Percentiles rank a stretch among this genome's conserved stretches.
These are phyloP conservation scores for Stictocephala bisonia DNA, from an alignment of 2,888 invertebrate species.

Conservation along the genomic window DNA sequence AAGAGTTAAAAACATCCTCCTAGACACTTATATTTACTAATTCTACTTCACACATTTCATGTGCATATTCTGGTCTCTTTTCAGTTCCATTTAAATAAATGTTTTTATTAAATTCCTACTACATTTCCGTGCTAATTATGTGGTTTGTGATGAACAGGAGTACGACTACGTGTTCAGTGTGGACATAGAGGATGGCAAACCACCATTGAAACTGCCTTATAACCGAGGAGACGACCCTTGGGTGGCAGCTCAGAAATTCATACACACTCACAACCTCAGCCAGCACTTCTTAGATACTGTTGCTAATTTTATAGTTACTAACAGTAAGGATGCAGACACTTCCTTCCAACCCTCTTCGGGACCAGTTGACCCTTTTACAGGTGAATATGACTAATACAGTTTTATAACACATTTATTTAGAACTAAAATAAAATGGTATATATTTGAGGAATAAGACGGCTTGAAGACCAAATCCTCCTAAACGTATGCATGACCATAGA, in stretches of 20 bases:
- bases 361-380: conserved; percentile 72
- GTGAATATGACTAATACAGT: conserved; percentile 60
- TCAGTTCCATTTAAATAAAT: conserved; percentile 45
- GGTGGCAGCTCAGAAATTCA: conserved; percentile 90
- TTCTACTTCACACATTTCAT: neutral
- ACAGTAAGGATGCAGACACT: conserved; percentile 69
- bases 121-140: conserved; percentile 56
- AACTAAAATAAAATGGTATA: neutral
- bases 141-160: conserved; percentile 66
- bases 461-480: too few species aligned
- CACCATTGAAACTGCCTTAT: conserved; percentile 90
- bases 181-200: conserved; percentile 92
- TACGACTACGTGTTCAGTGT: conserved; percentile 97
- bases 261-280: conserved; percentile 84
- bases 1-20: too few species aligned
- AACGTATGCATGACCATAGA: too few species aligned
- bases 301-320: conserved; percentile 91
- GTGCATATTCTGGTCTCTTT: conserved; percentile 33
- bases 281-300: conserved; percentile 89
- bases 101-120: conserved; percentile 60
- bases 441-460: neutral
- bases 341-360: conserved; percentile 60
- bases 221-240: conserved; percentile 93
- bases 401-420: neutral
- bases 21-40: too few species aligned